A percentile compares a stretch with the other conserved stretches of the same genome.
phyloP scores from a whole-genome alignment of 2,797 vertebrate species.

The Pipistrellus kuhlii region DNA sequence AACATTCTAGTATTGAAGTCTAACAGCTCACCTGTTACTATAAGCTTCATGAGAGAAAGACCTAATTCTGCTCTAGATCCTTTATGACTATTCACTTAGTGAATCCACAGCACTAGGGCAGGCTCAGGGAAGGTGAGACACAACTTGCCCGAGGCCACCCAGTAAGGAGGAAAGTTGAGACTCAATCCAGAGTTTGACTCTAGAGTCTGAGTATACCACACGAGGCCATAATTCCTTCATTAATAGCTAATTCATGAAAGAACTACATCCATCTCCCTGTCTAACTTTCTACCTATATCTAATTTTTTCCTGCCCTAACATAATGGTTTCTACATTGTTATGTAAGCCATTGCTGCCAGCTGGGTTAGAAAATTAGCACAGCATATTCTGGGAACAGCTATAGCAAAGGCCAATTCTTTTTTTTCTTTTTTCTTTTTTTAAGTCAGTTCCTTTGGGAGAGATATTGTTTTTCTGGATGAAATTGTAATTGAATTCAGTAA shows the following conservation, averaged over 20 bases:
- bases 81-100: background rate
- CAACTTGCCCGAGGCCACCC: background rate
- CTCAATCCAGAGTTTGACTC: background rate
- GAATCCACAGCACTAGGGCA: background rate
- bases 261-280: background rate
- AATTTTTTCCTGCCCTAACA: background rate
- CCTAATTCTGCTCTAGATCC: background rate
- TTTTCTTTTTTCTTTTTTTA: too few species aligned
- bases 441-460: background rate
- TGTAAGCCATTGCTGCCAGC: background rate
- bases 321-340: background rate
- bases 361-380: background rate
- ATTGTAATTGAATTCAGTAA: conserved; percentile 12
- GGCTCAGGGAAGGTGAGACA: background rate
- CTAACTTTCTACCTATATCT: background rate
- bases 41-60: background rate
- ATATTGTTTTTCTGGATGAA: background rate
- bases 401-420: background rate
- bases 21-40: background rate
- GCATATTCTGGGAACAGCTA: background rate
- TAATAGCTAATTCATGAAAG: background rate
- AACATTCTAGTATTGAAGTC: background rate
- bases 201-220: background rate
- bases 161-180: background rate
- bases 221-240: background rate